Percentiles rank a stretch among this genome's conserved stretches.
These are phyloP conservation scores for Parasteatoda lunata DNA, from an alignment of 2,888 invertebrate genomes.

Conservation along the genomic window DNA sequence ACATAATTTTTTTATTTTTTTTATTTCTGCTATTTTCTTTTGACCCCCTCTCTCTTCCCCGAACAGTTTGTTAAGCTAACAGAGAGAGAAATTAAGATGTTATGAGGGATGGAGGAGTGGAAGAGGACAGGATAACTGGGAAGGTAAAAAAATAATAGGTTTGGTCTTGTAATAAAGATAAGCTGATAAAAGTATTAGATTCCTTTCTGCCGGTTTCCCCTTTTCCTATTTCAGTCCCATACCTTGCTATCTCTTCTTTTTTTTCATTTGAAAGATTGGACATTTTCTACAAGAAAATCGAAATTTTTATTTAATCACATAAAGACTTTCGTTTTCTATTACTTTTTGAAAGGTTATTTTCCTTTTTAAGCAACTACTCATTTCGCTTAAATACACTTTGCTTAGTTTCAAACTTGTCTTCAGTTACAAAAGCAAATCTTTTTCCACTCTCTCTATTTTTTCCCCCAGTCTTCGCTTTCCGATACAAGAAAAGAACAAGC, in stretches of 20 bases:
- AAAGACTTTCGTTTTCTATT: slow-evolving; percentile 33
- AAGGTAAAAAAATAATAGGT: slow-evolving; percentile 49
- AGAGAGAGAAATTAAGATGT: slow-evolving; percentile 55
- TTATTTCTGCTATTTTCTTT: background rate
- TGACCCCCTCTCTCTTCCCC: background rate
- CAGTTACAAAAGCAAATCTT: background rate
- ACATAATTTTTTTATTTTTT: slow-evolving; percentile 30
- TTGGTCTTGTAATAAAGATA: slow-evolving; percentile 65
- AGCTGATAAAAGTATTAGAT: slow-evolving; percentile 67
- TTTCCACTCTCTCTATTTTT: background rate
- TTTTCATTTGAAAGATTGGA: slow-evolving; percentile 12
- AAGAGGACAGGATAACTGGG: background rate
- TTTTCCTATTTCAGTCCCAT: background rate
- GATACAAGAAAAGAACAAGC: background rate
- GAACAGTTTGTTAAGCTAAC: background rate
- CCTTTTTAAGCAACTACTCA: slow-evolving; percentile 31
- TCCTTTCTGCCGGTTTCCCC: slow-evolving; percentile 8
- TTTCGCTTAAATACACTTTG: slow-evolving; percentile 26
- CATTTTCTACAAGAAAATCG: slow-evolving; percentile 19
- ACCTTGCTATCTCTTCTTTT: background rate
- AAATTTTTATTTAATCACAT: slow-evolving; percentile 65
- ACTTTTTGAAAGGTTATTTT: slow-evolving; percentile 19
- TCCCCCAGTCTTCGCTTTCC: background rate
- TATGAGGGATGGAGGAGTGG: slow-evolving; percentile 8
- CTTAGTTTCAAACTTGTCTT: background rate